These are phyloP conservation scores for Kradibia gibbosae DNA, from an alignment of 1,140 invertebrate species.

Conservation along the genomic window DNA sequence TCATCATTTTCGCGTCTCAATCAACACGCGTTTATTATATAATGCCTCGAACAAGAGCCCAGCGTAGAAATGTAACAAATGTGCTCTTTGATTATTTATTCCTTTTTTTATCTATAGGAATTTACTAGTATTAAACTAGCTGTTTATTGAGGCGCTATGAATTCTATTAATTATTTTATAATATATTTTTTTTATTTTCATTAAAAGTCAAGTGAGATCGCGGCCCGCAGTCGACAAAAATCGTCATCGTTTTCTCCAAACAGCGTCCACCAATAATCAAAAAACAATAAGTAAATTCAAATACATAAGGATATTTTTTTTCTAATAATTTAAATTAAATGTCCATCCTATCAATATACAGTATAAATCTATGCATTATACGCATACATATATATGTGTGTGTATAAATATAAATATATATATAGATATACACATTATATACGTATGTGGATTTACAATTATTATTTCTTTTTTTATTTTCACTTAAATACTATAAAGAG, in stretches of 20 bases:
- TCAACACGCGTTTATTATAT: slow-evolving; percentile 64
- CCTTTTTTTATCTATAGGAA: slow-evolving; percentile 66
- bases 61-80: slow-evolving; percentile 73
- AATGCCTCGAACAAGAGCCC: slow-evolving; percentile 71
- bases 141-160: slow-evolving; percentile 68
- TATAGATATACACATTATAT: slow-evolving; percentile 11
- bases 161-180: slow-evolving; percentile 59
- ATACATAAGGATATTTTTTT: slow-evolving; percentile 7
- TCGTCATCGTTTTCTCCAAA: slow-evolving; percentile 66
- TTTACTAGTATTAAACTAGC: slow-evolving; percentile 70
- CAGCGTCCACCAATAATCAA: slow-evolving; percentile 44
- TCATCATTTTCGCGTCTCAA: slow-evolving; percentile 68
- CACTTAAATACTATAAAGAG: slow-evolving; percentile 36
- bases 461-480: neutral
- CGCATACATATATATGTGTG: neutral
- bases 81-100: slow-evolving; percentile 62
- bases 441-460: slow-evolving; percentile 23
- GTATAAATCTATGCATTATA: neutral
- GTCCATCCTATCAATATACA: slow-evolving; percentile 9
- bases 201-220: slow-evolving; percentile 49
- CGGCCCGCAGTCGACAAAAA: slow-evolving; percentile 53
- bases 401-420: neutral
- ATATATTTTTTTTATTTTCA: slow-evolving; percentile 38
- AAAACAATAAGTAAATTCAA: slow-evolving; percentile 20
- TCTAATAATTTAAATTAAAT: slow-evolving; percentile 37